Evolutionary conservation across 2,888 invertebrate genomes (phyloP).

Genomic region (Apantesis nais): DNA sequence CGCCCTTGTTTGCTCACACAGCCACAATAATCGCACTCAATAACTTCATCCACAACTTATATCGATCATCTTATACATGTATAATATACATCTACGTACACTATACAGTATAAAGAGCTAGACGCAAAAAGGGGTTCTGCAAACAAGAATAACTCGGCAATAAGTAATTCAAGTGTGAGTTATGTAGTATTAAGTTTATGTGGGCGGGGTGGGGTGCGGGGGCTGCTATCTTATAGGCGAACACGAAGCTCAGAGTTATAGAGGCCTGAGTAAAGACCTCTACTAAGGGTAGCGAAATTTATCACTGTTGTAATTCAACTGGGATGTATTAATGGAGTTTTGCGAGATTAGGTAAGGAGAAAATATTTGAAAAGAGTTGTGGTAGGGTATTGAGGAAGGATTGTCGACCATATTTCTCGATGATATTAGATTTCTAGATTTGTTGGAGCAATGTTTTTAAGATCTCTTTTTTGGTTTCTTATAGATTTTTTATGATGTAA

Average conservation of each 20-base stretch:
- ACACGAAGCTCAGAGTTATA: slow-evolving; percentile 50
- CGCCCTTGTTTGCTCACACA: slow-evolving; percentile 23
- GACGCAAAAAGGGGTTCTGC: slow-evolving; percentile 65
- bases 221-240: slow-evolving; percentile 53
- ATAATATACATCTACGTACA: slow-evolving; percentile 23
- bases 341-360: slow-evolving; percentile 24
- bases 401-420: slow-evolving; percentile 7
- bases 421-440: slow-evolving; percentile 18
- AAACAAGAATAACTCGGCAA: slow-evolving; percentile 74
- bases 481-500: not conserved
- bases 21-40: slow-evolving; percentile 36
- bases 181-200: slow-evolving; percentile 78
- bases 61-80: slow-evolving; percentile 33
- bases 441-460: slow-evolving; percentile 7
- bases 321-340: slow-evolving; percentile 29
- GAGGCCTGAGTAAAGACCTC: slow-evolving; percentile 45
- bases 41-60: slow-evolving; percentile 31
- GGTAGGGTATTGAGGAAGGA: slow-evolving; percentile 16
- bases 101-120: slow-evolving; percentile 52
- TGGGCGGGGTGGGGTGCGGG: slow-evolving; percentile 63
- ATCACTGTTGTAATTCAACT: slow-evolving; percentile 27
- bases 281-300: slow-evolving; percentile 48
- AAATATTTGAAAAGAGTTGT: slow-evolving; percentile 21
- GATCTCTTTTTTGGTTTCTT: not conserved
- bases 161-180: slow-evolving; percentile 79